Percentiles rank a stretch among this genome's conserved stretches.
Conservation (phyloP, 2,888 invertebrate genomes). For the Anthoptus insignis region DNA sequence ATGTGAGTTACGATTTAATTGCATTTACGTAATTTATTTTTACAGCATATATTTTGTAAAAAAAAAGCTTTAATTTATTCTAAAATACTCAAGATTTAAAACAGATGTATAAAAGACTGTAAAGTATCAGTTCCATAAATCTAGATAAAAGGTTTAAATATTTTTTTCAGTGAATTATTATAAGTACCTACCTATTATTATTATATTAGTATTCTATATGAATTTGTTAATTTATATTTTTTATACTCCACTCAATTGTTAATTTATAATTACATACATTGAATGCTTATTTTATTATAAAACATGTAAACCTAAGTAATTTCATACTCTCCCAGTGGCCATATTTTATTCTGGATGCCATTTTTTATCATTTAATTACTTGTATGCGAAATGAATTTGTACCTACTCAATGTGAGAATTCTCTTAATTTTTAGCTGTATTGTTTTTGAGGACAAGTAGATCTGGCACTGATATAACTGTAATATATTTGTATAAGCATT, state of each 20-base stretch:
- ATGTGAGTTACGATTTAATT: conserved; percentile 78
- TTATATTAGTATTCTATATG: conserved; percentile 12
- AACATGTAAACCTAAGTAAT: conserved; percentile 30
- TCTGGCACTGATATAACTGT: conserved; percentile 68
- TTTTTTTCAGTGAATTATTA: conserved; percentile 58
- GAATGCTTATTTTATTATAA: too few relatives aligned
- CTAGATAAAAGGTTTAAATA: conserved; percentile 64
- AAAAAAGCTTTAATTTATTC: conserved; percentile 85
- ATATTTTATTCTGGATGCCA: conserved; percentile 68
- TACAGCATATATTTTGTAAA: conserved; percentile 78
- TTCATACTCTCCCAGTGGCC: conserved; percentile 76
- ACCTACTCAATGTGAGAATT: conserved; percentile 3
- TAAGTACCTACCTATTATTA: conserved; percentile 34
- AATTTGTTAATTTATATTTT: conserved; percentile 22
- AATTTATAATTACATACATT: conserved; percentile 6
- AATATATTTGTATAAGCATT: conserved; percentile 69
- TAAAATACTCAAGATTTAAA: conserved; percentile 80
- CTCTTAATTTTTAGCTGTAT: conserved; percentile 17
- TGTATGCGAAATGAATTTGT: conserved; percentile 10
- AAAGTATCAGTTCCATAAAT: conserved; percentile 76
- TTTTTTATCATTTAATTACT: conserved; percentile 56
- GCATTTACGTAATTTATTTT: conserved; percentile 81
- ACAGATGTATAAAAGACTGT: conserved; percentile 82
- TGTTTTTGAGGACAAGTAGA: conserved; percentile 46
- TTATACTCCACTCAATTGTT: neutral